phyloP scores from a whole-genome alignment of 2,888 invertebrate genomes.

The Eupithecia subfuscata region DNA sequence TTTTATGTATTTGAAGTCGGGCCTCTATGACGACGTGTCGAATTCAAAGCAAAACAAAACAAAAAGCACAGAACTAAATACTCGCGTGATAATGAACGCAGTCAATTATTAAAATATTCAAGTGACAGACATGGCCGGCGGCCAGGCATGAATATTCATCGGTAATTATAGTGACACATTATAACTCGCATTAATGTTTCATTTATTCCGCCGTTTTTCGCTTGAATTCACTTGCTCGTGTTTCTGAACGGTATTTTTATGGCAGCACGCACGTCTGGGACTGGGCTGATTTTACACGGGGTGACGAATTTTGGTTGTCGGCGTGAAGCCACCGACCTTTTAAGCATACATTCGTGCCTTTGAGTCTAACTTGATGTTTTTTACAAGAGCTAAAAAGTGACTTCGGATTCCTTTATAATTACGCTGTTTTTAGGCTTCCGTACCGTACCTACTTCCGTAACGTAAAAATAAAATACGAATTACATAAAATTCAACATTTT shows the following conservation, averaged over 20 bases:
- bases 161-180: slow-evolving; percentile 43
- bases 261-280: slow-evolving; percentile 9
- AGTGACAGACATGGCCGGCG: slow-evolving; percentile 40
- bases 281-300: not conserved
- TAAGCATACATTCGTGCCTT: not conserved
- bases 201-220: slow-evolving; percentile 31
- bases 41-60: slow-evolving; percentile 4
- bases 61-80: slow-evolving; percentile 17
- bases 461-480: too few species aligned
- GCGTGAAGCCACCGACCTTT: not conserved
- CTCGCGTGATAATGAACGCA: slow-evolving; percentile 34
- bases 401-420: too few species aligned
- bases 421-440: too few species aligned
- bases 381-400: too few species aligned
- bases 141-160: slow-evolving; percentile 45
- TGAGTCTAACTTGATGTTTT: not conserved
- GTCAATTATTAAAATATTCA: slow-evolving; percentile 46
- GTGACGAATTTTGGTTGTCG: not conserved
- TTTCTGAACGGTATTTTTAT: slow-evolving; percentile 23
- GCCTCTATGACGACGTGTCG: not conserved
- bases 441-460: too few species aligned
- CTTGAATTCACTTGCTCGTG: slow-evolving; percentile 23
- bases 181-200: slow-evolving; percentile 42
- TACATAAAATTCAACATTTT: too few species aligned
- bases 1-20: not conserved